These are phyloP conservation scores for Psittacula cyanocephala DNA, from an alignment of 2,113 vertebrate species.

Conservation along the genomic window DNA sequence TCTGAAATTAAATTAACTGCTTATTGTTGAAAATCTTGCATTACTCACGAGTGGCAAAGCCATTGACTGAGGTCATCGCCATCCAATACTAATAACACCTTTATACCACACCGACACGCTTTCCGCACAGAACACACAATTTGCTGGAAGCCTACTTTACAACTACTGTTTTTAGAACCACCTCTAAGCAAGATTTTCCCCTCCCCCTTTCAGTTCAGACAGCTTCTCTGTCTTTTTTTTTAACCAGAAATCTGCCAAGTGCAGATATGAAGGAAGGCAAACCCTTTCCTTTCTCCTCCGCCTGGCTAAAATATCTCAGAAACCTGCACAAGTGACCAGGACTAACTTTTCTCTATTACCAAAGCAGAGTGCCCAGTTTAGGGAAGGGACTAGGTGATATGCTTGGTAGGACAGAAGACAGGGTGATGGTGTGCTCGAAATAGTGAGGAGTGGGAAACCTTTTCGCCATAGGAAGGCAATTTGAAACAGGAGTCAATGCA, in stretches of 20 bases:
- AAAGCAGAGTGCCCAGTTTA: neutral
- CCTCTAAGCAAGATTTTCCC: neutral
- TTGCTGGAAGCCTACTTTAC: neutral
- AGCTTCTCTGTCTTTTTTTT: neutral
- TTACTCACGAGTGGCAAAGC: neutral
- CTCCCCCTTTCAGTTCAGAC: neutral
- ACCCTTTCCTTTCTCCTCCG: neutral
- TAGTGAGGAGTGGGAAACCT: neutral
- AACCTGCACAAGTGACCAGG: neutral
- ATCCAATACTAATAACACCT: neutral
- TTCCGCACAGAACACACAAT: neutral
- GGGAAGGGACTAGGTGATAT: neutral
- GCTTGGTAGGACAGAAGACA: neutral
- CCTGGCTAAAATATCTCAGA: neutral
- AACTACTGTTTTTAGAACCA: neutral
- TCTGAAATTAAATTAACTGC: neutral
- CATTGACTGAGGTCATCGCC: neutral
- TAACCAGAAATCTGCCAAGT: neutral
- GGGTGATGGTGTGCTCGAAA: neutral
- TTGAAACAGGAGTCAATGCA: neutral
- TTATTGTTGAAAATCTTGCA: neutral
- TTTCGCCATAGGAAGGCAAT: neutral
- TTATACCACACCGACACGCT: accelerated
- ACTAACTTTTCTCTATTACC: neutral
- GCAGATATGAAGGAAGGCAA: neutral